A percentile compares a stretch with the other conserved stretches of the same genome.
Evolutionary conservation across 2,888 invertebrate genomes (phyloP).

Genomic region (Sthenelais limicola): DNA sequence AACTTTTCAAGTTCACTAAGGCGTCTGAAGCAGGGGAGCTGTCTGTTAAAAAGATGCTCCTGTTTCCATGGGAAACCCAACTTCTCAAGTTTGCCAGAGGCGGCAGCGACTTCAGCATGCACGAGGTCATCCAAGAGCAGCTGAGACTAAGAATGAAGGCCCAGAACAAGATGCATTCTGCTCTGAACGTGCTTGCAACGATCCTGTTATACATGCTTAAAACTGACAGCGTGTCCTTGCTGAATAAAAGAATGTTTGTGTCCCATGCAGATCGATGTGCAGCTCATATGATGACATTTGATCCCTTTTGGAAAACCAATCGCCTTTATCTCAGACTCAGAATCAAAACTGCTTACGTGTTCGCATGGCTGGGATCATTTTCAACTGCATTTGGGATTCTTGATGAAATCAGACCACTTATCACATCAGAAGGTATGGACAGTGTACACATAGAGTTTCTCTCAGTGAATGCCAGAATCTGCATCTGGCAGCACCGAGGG

Average conservation of each 20-base stretch:
- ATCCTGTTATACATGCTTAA: slow-evolving; percentile 16
- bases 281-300: background rate
- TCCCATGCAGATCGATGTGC: slow-evolving; percentile 16
- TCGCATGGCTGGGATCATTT: slow-evolving; percentile 21
- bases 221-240: background rate
- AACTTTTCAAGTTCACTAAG: no score
- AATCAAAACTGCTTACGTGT: slow-evolving; percentile 2
- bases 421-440: background rate
- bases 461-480: no score
- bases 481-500: no score
- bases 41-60: background rate
- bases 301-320: no score
- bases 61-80: background rate
- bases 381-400: background rate
- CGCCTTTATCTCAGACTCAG: slow-evolving; percentile 1
- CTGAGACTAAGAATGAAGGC: background rate
- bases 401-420: background rate
- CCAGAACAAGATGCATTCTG: background rate
- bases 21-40: background rate
- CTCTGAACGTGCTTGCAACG: background rate
- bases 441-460: no score
- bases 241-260: slow-evolving; percentile 18
- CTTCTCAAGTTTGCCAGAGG: background rate
- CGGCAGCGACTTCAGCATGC: slow-evolving; percentile 2
- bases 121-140: slow-evolving; percentile 22